Evolutionary conservation across 1,140 invertebrate genomes (phyloP), one percentile per base, ranked within the genome.

Genomic region (Papilio glaucus): DNA sequence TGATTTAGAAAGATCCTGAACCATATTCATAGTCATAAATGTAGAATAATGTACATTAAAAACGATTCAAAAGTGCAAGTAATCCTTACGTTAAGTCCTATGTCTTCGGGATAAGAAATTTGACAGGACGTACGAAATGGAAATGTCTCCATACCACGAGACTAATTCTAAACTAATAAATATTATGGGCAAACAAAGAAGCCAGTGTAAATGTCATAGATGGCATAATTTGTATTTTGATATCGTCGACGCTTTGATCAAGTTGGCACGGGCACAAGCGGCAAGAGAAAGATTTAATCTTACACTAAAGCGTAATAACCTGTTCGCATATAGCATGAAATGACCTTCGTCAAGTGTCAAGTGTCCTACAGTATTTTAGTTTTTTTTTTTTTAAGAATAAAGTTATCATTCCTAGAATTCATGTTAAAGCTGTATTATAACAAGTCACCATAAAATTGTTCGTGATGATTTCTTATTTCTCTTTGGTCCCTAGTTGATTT

Each of bases 281-380:
- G 29, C 29, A n/a, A 57, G 49, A 57, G 21, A 57, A 57, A 57
- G 49, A 57, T 57, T 8, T 57, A 26, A 57, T 57, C 49, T 57
- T 57, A 57, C 21, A 26, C 7, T 24, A 24, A 57, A 26, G 4
- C 21, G n/a, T n/a, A n/a, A 57, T 57, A 57, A 57, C 49, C 21
- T 26, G 49, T 57, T 21, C 49, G 49, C 24, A 5, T 24, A 57
- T 24, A 57, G 21, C 49, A 24, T 24, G 9, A 57, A 6, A 12
- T 57, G 49, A 57, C 49, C 49, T 57, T 26, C 21, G 49, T 57
- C 21, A 12, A 57, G 49, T 57, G 18, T 18, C 24, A 57, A 57
- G n/a, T n/a, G n/a, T n/a, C 49, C 49, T 57, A 57, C 21, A 57
- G 12, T 10, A 24, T 21, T 57, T 57, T 45, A 15, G 15, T 9